Evolutionary conservation across 2,888 invertebrate genomes (phyloP).

Genomic region (Xanthia icteritia): DNA sequence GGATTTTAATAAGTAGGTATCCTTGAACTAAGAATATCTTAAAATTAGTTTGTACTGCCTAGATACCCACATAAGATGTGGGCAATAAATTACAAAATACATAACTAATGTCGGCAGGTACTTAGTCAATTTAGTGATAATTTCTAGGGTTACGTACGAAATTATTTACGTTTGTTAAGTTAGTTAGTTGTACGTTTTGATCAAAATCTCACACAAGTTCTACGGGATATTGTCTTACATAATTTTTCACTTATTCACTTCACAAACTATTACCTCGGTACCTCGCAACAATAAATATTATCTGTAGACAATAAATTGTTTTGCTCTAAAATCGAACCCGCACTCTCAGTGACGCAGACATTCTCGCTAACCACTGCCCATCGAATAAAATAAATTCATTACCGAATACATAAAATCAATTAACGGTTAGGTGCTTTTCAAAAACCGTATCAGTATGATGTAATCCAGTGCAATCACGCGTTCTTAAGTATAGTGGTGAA

Average conservation of each 20-base stretch:
- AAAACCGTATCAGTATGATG: constrained; percentile 27
- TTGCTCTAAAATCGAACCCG: constrained; percentile 5
- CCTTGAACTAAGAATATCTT: constrained; percentile 19
- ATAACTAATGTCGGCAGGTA: background rate
- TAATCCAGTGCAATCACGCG: constrained; percentile 6
- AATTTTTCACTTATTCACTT: background rate
- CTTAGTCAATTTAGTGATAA: background rate
- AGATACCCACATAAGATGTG: background rate
- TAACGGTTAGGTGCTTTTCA: background rate
- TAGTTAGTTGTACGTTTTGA: background rate
- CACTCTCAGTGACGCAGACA: background rate
- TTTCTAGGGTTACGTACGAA: background rate
- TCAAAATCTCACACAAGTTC: background rate
- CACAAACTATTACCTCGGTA: background rate
- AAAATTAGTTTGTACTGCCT: background rate
- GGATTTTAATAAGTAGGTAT: constrained; percentile 2
- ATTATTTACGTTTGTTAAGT: background rate
- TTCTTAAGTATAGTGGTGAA: background rate
- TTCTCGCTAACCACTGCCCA: background rate
- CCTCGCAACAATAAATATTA: background rate
- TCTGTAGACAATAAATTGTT: background rate
- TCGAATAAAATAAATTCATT: constrained; percentile 10
- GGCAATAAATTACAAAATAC: background rate
- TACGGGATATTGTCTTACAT: background rate
- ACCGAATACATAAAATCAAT: background rate